Evolutionary conservation across 2,888 invertebrate genomes (phyloP).

Genomic region (Epirrhoe alternata): DNA sequence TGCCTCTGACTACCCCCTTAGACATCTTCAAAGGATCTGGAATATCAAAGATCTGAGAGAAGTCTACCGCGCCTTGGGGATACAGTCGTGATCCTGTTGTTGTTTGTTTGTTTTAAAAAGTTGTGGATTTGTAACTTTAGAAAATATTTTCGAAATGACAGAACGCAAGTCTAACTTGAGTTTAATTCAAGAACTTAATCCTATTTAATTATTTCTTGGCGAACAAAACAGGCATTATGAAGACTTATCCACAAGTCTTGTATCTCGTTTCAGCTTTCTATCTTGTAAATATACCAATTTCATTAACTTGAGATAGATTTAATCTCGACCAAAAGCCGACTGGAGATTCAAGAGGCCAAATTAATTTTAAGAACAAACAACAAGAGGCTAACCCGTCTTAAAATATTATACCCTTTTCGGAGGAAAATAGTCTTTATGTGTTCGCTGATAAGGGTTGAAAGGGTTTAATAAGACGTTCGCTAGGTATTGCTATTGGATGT

Average conservation of each 20-base stretch:
- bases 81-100: no score
- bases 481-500: constrained; percentile 59
- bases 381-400: constrained; percentile 44
- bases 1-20: no score
- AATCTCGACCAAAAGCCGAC: constrained; percentile 67
- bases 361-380: constrained; percentile 80
- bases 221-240: constrained; percentile 30
- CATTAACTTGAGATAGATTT: constrained; percentile 74
- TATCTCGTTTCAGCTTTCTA: constrained; percentile 45
- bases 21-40: no score
- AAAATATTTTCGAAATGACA: constrained; percentile 4
- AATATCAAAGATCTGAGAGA: no score
- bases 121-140: background rate
- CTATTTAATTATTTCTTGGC: constrained; percentile 27
- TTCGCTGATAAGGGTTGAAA: constrained; percentile 38
- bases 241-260: constrained; percentile 27
- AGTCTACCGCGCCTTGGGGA: no score
- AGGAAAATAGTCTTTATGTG: constrained; percentile 48
- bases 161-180: constrained; percentile 2
- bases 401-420: constrained; percentile 16
- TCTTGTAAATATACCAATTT: constrained; percentile 64
- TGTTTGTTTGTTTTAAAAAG: background rate
- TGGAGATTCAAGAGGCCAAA: constrained; percentile 77
- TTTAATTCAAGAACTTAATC: constrained; percentile 17
- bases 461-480: constrained; percentile 14